Percentiles rank a stretch among this genome's conserved stretches.
phyloP scores from a whole-genome alignment of 2,888 invertebrate species.

The Rugalucina vietnamica region DNA sequence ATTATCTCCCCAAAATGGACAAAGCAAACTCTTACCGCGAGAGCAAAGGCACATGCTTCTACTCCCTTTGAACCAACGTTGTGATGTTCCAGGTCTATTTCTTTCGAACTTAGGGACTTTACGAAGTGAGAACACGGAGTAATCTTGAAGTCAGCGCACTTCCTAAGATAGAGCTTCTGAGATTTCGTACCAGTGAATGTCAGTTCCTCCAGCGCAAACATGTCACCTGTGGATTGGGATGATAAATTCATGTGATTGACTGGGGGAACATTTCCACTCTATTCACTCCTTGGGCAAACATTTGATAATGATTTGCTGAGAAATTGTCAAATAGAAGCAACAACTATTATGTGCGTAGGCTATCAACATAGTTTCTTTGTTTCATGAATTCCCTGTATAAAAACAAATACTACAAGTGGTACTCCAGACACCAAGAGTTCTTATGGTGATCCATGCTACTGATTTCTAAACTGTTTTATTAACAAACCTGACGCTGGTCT shows the following conservation, averaged over 20 bases:
- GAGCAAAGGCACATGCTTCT: constrained; percentile 73
- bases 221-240: constrained; percentile 29
- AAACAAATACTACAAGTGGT: too few species aligned
- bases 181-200: constrained; percentile 42
- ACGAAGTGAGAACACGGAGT: constrained; percentile 66
- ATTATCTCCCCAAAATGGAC: too few species aligned
- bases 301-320: too few species aligned
- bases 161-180: constrained; percentile 66
- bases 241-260: background rate
- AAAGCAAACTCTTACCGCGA: constrained; percentile 72
- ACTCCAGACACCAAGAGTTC: too few species aligned
- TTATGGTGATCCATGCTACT: background rate
- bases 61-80: constrained; percentile 71
- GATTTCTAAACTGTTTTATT: background rate
- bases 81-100: constrained; percentile 68
- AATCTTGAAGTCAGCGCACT: constrained; percentile 66
- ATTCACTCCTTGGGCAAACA: too few species aligned
- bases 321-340: too few species aligned
- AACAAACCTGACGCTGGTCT: background rate
- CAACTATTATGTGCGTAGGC: too few species aligned
- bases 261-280: too few species aligned
- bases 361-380: too few species aligned
- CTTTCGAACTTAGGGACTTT: constrained; percentile 57
- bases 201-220: constrained; percentile 39
- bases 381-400: too few species aligned